Evolutionary conservation across 2,113 vertebrate species (phyloP).

Genomic region (Sus scrofa): DNA sequence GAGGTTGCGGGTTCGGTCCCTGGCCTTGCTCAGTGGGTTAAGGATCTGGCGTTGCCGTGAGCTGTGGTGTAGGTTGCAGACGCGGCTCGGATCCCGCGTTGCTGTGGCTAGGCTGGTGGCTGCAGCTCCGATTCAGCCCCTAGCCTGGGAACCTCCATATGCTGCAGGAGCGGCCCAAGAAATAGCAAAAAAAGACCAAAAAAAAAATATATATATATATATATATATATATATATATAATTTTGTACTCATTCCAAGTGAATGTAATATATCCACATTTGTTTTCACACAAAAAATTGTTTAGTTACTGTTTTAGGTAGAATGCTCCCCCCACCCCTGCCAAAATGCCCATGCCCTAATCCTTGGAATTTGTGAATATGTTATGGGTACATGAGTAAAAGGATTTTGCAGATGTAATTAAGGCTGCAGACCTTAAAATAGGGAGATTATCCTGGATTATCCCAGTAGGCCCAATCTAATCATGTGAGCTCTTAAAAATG

Average conservation of each 20-base stretch:
- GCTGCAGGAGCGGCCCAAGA: too few relatives aligned
- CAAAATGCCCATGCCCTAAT: background rate
- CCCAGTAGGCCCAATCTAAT: background rate
- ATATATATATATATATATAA: too few relatives aligned
- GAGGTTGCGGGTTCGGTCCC: too few relatives aligned
- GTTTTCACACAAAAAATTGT: conserved; percentile 8
- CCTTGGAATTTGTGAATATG: background rate
- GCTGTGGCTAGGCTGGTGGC: too few relatives aligned
- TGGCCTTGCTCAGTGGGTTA: too few relatives aligned
- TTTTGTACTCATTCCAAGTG: background rate
- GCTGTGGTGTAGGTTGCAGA: too few relatives aligned
- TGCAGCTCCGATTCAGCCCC: too few relatives aligned
- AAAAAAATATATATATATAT: too few relatives aligned
- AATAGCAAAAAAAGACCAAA: too few relatives aligned
- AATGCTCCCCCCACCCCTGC: background rate
- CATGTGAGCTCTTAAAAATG: background rate
- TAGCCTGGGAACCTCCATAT: too few relatives aligned
- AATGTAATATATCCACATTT: background rate
- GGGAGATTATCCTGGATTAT: background rate
- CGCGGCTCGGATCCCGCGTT: too few relatives aligned
- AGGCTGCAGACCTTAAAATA: background rate
- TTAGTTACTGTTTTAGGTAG: background rate
- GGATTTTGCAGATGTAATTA: background rate
- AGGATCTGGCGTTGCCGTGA: too few relatives aligned
- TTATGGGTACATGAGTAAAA: background rate